Base-by-base conservation (phyloP, 2,888 invertebrate species). In the Hyposoter didymator region DNA sequence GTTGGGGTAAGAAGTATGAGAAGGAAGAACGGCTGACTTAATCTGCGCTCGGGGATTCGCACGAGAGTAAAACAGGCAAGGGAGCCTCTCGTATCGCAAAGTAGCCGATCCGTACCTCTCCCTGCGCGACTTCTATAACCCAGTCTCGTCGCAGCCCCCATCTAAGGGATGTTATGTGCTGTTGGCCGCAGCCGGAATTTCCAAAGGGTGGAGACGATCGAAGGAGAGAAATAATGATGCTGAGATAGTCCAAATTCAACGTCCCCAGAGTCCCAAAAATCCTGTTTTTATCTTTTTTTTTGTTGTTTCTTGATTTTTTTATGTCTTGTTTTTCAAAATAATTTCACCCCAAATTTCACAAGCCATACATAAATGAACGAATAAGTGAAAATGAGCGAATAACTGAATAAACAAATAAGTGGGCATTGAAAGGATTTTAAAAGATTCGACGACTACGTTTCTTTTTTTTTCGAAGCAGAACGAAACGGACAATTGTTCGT, bases 1-100 rank as follows among this genome's bases (percentile, higher is more conserved):
- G 94, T 82, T 47, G 67, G 79, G 45, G 78, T 64, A 78, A 35
- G 76, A 83, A 73, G 70, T 66, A 78, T 64, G 78, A 83, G 78
- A 82, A 78, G 83, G 72, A 84, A 67, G 75, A 80, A 93, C 93
- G 93, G 94, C 93, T 93, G 94, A 94, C 95, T 95, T 95, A 95
- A 95, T 95, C 95, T 95, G 95, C 94, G 95, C 94, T 95, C 93
- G 92, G 95, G 95, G 95, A 95, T 92, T 92, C 92, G 81, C 89
- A 90, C 90, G 89, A 89, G 90, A 90, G 89, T 74, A 82, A 78
- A 45, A 32, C 55, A 66, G 69, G 52, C 62, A 59, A 76, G 45
- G 79, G 74, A 59, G 73, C 28, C 43, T 69, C 66, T 80, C 80
- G 84, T 87, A 85, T 85, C 85, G 82, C 84, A 81, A 85, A 87